Conservation (phyloP, 2,113 vertebrate species). For the Pollimyrus isidori region DNA sequence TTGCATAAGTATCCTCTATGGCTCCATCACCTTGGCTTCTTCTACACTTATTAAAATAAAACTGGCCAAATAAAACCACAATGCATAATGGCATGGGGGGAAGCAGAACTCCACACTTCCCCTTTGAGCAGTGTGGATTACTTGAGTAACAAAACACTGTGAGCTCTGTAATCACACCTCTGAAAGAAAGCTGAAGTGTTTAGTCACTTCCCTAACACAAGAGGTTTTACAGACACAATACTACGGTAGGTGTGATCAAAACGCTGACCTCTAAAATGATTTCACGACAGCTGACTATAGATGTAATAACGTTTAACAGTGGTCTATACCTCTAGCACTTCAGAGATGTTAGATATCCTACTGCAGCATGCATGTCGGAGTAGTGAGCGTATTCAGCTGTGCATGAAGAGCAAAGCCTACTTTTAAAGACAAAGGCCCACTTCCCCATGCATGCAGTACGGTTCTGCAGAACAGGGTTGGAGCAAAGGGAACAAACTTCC, state of each 20-base stretch:
- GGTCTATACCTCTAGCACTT: background rate
- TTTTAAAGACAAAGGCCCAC: background rate
- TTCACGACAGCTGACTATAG: background rate
- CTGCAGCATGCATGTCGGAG: background rate
- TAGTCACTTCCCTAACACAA: constrained; percentile 14
- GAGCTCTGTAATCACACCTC: background rate
- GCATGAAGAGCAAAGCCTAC: background rate
- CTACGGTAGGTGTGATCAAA: background rate
- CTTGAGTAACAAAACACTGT: background rate
- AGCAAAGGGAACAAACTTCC: background rate
- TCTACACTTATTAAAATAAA: background rate
- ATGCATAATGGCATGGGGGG: background rate
- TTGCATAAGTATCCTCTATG: background rate
- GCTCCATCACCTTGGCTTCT: background rate
- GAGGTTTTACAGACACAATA: constrained; percentile 4
- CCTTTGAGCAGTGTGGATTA: constrained; percentile 13
- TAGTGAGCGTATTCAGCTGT: background rate
- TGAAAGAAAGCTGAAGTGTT: constrained; percentile 6
- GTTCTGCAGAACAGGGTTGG: background rate
- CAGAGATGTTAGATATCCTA: background rate
- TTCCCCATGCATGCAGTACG: background rate
- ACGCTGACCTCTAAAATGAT: constrained; percentile 1
- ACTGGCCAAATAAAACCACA: background rate
- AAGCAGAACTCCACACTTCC: constrained; percentile 21
- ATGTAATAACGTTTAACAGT: background rate